Conservation (phyloP, 2,113 vertebrate species). For the Serinus canaria region DNA sequence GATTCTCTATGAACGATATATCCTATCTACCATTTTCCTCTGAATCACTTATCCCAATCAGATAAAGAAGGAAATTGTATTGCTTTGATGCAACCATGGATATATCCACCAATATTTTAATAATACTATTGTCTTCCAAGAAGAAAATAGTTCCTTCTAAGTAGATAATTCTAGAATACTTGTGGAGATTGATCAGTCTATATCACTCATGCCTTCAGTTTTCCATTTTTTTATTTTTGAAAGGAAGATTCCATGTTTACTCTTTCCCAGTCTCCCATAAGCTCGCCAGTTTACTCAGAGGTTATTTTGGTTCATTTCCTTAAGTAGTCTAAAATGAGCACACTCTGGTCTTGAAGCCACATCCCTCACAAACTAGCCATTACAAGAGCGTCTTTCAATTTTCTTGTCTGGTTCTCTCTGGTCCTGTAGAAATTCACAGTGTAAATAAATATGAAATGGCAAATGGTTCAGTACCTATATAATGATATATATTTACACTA, state of each 20-base stretch:
- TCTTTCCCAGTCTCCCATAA: background rate
- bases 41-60: background rate
- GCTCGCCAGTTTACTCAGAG: background rate
- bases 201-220: background rate
- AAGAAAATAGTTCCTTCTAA: background rate
- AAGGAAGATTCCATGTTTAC: background rate
- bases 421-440: background rate
- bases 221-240: background rate
- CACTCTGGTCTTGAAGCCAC: background rate
- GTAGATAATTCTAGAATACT: background rate
- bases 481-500: background rate
- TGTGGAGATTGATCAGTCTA: fast-evolving
- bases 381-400: background rate
- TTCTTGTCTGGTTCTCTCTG: background rate
- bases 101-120: background rate
- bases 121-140: background rate
- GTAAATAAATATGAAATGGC: background rate
- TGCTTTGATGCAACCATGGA: background rate
- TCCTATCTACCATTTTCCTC: background rate
- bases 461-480: background rate
- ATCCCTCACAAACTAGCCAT: background rate
- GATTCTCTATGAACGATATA: background rate
- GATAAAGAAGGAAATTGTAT: background rate
- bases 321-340: background rate
- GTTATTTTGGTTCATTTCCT: background rate